Conservation (phyloP, 2,113 vertebrate species). For the Agapornis roseicollis region DNA sequence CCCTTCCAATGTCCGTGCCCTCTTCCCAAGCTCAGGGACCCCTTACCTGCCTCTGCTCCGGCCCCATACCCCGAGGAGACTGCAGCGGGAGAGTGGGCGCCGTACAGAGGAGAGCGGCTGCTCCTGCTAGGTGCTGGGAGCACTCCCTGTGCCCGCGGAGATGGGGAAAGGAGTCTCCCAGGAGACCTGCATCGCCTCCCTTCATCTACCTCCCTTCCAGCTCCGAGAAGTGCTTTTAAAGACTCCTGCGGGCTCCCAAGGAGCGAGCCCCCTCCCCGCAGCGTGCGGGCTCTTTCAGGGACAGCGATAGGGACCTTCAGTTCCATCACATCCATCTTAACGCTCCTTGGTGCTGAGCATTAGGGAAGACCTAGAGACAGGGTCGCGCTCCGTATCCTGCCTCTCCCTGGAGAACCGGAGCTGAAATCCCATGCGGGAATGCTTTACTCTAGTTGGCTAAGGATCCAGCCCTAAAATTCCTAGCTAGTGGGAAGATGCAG, state of each 20-base stretch:
- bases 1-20: not conserved
- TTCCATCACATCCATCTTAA: accelerated
- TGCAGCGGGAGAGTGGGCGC: not conserved
- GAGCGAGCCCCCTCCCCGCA: not conserved
- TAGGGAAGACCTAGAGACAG: not conserved
- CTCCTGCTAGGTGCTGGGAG: not conserved
- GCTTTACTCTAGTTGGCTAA: not conserved
- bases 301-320: accelerated
- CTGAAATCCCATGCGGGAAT: not conserved
- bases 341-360: accelerated
- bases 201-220: not conserved
- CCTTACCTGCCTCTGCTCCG: not conserved
- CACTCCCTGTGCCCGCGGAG: not conserved
- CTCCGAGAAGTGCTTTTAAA: not conserved
- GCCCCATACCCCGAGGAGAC: not conserved
- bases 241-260: not conserved
- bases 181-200: not conserved
- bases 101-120: not conserved
- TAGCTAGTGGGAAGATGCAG: not conserved
- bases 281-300: not conserved
- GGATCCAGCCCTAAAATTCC: not conserved
- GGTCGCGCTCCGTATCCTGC: not conserved
- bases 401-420: accelerated
- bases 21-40: not conserved
- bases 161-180: not conserved